These are phyloP conservation scores for Unio delphinus DNA, from an alignment of 2,888 invertebrate species.

Conservation along the genomic window DNA sequence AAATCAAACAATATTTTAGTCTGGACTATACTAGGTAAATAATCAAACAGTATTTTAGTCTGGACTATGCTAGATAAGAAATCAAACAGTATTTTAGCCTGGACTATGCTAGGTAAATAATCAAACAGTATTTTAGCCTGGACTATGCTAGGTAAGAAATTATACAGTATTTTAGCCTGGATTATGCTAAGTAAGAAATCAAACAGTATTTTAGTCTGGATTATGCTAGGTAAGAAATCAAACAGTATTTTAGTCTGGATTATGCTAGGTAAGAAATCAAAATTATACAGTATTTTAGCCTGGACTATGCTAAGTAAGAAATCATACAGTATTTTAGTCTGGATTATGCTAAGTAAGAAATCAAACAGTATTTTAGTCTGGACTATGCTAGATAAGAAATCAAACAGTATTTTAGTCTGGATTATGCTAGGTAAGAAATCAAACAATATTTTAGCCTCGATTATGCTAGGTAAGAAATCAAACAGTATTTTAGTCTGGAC, in stretches of 20 bases:
- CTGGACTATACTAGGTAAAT: conserved; percentile 70
- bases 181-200: conserved; percentile 67
- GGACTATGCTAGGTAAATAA: conserved; percentile 69
- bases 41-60: conserved; percentile 64
- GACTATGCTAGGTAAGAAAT: conserved; percentile 68
- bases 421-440: too few species aligned
- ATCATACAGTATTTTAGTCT: conserved; percentile 66
- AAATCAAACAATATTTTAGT: conserved; percentile 64
- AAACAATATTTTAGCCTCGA: conserved; percentile 69
- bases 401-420: too few species aligned
- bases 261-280: conserved; percentile 65
- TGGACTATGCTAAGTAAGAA: conserved; percentile 70
- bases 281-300: conserved; percentile 67
- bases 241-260: conserved; percentile 70
- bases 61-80: conserved; percentile 70
- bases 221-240: conserved; percentile 66
- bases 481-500: too few species aligned
- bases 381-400: too few species aligned
- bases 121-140: conserved; percentile 68
- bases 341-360: conserved; percentile 69
- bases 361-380: too few species aligned
- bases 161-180: conserved; percentile 69
- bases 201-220: conserved; percentile 69
- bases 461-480: conserved; percentile 64
- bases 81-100: conserved; percentile 66